Base-by-base conservation (phyloP, 1,140 invertebrate genomes). In the Apis cerana region DNA sequence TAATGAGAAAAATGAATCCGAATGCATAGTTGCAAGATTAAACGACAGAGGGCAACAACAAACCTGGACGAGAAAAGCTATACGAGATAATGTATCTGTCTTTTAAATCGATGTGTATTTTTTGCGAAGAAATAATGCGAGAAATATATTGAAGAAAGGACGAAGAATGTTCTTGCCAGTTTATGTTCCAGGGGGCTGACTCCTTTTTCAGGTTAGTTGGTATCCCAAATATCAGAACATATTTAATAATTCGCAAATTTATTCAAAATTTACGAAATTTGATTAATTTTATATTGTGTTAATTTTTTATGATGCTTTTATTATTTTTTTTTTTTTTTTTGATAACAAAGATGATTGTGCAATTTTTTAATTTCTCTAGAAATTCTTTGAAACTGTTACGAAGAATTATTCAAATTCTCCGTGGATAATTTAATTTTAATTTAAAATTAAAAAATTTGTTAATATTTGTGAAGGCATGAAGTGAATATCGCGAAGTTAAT, bases 111-210 rank as follows among this genome's bases (percentile, higher is more conserved):
- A 58, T 56, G 52, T 75, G 79, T 81, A 67, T 81, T 50, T 75
- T 81, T 74, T 54, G 27, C 50, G 54, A 67, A 21, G 27, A 61
- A 50, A 61, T 23, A 23, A 62, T 58, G 58, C 69, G 69, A 65
- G 58, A 75, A 75, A 71, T 71, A 80, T 64, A 59, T 64, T 11
- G 50, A 17, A 54, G 23, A 48, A 64, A 56, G 59, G 71, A 75
- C 50, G 76, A 78, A 23, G 54, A 78, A n/a, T 59, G 72, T 81
- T 72, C 68, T 80, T 80, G 58, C 75, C 75, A 67, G 75, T 69
- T 56, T 76, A 62, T 76, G 75, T 76, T 69, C 65, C 65, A 61
- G 65, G 65, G 65, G 76, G 65, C 67, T 70, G 48, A 61, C 56
- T 50, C 21, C 64, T 58, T 77, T 48, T 74, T 65, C 58, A 23